Evolutionary conservation across 2,888 invertebrate genomes (phyloP).

Genomic region (Rhyacophila evoluta): DNA sequence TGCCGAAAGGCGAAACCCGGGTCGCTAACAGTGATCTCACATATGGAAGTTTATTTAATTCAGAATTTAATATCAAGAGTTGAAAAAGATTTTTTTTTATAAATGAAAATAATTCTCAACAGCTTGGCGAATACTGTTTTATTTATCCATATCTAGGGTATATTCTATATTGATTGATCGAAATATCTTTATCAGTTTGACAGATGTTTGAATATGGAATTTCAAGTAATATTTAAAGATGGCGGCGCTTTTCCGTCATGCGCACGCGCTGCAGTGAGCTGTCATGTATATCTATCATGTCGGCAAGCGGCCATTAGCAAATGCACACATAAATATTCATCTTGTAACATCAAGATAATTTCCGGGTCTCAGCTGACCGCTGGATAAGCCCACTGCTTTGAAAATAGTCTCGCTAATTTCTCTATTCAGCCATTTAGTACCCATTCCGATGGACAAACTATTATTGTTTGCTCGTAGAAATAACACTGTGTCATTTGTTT

Average conservation of each 20-base stretch:
- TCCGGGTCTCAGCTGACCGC: constrained; percentile 22
- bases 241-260: not conserved
- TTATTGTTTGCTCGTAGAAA: no score
- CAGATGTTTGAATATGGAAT: not conserved
- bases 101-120: no score
- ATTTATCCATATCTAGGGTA: no score
- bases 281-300: not conserved
- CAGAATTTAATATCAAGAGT: no score
- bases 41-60: no score
- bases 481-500: no score
- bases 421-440: not conserved
- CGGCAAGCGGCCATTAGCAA: not conserved
- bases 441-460: no score
- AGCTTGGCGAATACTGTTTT: no score
- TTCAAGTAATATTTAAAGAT: not conserved
- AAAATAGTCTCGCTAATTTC: not conserved
- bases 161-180: no score
- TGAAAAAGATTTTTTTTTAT: no score
- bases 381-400: not conserved
- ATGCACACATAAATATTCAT: constrained; percentile 9
- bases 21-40: no score
- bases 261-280: not conserved
- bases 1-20: no score
- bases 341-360: not conserved
- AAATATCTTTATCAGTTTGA: not conserved